Percentiles rank a stretch among this genome's conserved stretches.
phyloP scores from a whole-genome alignment of 2,113 vertebrate species.

The Speoplatyrhinus poulsoni region DNA sequence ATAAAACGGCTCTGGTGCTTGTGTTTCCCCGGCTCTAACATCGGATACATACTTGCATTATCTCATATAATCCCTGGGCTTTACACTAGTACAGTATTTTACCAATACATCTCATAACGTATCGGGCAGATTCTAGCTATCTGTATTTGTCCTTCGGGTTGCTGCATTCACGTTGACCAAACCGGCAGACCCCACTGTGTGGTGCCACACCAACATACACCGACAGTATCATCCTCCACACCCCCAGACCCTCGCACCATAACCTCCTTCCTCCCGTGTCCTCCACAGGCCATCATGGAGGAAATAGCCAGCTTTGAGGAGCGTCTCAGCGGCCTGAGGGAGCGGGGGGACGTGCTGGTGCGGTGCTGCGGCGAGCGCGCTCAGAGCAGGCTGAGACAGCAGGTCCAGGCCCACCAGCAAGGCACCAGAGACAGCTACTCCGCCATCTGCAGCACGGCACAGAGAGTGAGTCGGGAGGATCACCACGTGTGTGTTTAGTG shows the following conservation, averaged over 20 bases:
- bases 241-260: conserved; percentile 14
- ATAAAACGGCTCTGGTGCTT: too few relatives aligned
- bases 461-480: conserved; percentile 83
- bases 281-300: conserved; percentile 93
- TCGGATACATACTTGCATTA: too few relatives aligned
- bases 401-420: conserved; percentile 87
- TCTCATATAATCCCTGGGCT: too few relatives aligned
- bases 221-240: neutral
- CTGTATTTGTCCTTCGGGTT: too few relatives aligned
- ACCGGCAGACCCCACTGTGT: too few relatives aligned
- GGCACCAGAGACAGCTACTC: conserved; percentile 94
- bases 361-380: conserved; percentile 86
- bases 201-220: neutral
- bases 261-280: conserved; percentile 33
- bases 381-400: conserved; percentile 88
- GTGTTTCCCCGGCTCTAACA: too few relatives aligned
- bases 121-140: too few relatives aligned
- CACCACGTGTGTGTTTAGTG: neutral
- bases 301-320: conserved; percentile 96
- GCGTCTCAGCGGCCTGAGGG: conserved; percentile 82
- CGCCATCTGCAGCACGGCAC: conserved; percentile 94
- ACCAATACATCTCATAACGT: too few relatives aligned
- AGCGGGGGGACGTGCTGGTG: conserved; percentile 84
- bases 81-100: too few relatives aligned
- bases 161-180: too few relatives aligned